Evolutionary conservation across 2,113 vertebrate genomes (phyloP), one percentile per base, ranked within the genome.

Genomic region (Bothrops jararaca): DNA sequence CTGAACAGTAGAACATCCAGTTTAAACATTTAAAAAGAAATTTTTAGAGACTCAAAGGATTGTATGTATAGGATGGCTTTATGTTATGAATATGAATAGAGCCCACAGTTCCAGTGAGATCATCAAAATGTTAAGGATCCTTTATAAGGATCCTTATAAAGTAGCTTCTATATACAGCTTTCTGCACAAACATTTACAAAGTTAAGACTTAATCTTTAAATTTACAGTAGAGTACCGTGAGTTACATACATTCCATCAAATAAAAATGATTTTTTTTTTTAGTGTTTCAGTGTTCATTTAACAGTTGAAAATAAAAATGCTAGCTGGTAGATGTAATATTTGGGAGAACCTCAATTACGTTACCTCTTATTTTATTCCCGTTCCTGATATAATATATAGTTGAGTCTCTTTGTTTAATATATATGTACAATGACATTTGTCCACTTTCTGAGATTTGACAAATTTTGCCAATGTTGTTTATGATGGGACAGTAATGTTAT

Each of bases 401-500:
- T 39, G 92, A 85, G 11, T 92, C 91, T 95, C 86, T 90, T 94
- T 96, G 90, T 86, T 93, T 95, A 96, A 85, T 0, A 0, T 29
- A 0, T 39, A 13, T 58, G 11, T 92, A 74, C 92, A 95, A 92
- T 53, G 86, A 86, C 64, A 93, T 96, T 88, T 5, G 89, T 91
- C 56, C 26, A 39, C 4, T 94, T 26, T 3, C 95, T 95, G 93
- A 90, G 92, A 92, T 94, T 29, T 90, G 90, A 88, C 80, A 39
- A 1, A n/a, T 92, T 64, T 54, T 92, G 91, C 64, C 48, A 0
- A n/a, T 34, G 29, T 12, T 13, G 20, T 53, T 95, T 95, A 97
- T 11, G 87, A 95, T 92, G 95, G 97, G 18, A 96, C 96, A 0
- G 99, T 99, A 95, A 97, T 29, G 45, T 99, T 99, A 89, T 99